Percentiles rank a stretch among this genome's conserved stretches.
Evolutionary conservation across 2,888 invertebrate genomes (phyloP).

Genomic region (Belgica antarctica): DNA sequence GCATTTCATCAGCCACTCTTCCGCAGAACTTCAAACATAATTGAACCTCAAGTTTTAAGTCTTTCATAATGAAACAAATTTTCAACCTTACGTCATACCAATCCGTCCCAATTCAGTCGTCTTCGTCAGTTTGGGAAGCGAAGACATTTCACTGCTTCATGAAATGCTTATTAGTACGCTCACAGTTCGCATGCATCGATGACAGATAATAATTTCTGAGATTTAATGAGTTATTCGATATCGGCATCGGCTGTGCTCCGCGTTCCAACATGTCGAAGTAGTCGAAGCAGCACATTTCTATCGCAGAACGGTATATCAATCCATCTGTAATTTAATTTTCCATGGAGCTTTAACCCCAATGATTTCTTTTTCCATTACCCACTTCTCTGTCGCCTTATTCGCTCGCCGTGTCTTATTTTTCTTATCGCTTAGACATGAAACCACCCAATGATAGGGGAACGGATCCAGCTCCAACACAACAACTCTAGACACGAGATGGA

Average conservation of each 20-base stretch:
- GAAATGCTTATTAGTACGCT: slow-evolving; percentile 33
- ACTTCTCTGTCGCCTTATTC: background rate
- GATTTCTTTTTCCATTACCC: slow-evolving; percentile 30
- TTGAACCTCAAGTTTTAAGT: no score
- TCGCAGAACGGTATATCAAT: no score
- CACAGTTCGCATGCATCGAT: slow-evolving; percentile 1
- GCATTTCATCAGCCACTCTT: no score
- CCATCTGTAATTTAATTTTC: slow-evolving; percentile 43
- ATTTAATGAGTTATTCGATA: slow-evolving; percentile 43
- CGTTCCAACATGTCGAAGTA: background rate
- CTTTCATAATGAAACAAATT: background rate
- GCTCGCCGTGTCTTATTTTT: background rate
- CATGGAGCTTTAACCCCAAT: slow-evolving; percentile 41
- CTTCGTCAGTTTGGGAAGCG: no score
- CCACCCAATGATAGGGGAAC: no score
- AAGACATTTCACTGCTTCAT: slow-evolving; percentile 15
- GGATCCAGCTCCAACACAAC: no score
- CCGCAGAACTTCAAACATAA: no score
- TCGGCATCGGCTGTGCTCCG: slow-evolving; percentile 15
- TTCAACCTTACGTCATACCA: no score
- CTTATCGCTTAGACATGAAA: background rate
- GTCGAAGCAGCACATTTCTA: background rate
- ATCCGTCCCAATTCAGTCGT: no score
- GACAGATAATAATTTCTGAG: slow-evolving; percentile 37
- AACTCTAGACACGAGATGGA: background rate